A percentile compares a stretch with the other conserved stretches of the same genome.
phyloP scores from a whole-genome alignment of 2,888 invertebrate species.

The Cylindroiulus punctatus region DNA sequence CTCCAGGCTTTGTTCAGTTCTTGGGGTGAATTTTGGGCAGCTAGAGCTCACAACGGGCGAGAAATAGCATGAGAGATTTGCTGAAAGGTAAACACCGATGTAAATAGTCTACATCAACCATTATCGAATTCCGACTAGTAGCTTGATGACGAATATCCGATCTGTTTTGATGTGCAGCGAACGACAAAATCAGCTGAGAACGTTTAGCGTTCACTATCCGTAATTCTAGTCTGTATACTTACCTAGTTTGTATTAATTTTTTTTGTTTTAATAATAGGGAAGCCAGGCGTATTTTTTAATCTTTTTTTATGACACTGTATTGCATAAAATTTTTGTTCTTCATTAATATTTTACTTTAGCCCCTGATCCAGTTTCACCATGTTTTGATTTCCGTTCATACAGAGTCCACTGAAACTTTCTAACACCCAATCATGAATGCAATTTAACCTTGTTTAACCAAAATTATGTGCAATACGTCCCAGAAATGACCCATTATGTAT shows the following conservation, averaged over 20 bases:
- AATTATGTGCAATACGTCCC: not conserved
- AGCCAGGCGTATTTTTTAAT: not conserved
- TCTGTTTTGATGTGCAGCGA: not conserved
- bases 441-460: too few species aligned
- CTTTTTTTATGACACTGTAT: not conserved
- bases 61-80: not conserved
- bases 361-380: too few species aligned
- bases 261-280: not conserved
- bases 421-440: too few species aligned
- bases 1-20: too few species aligned
- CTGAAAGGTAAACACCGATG: not conserved
- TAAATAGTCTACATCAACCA: not conserved
- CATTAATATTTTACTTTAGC: too few species aligned
- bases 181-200: not conserved
- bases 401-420: too few species aligned
- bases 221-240: slow-evolving; percentile 6
- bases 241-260: not conserved
- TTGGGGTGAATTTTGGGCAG: too few species aligned
- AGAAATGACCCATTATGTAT: not conserved
- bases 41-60: not conserved
- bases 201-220: not conserved
- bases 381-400: too few species aligned
- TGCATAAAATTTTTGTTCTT: not conserved
- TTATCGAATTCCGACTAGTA: not conserved
- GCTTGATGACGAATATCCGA: not conserved